Conservation (phyloP, 1,140 invertebrate genomes). For the Holotrichia oblita region DNA sequence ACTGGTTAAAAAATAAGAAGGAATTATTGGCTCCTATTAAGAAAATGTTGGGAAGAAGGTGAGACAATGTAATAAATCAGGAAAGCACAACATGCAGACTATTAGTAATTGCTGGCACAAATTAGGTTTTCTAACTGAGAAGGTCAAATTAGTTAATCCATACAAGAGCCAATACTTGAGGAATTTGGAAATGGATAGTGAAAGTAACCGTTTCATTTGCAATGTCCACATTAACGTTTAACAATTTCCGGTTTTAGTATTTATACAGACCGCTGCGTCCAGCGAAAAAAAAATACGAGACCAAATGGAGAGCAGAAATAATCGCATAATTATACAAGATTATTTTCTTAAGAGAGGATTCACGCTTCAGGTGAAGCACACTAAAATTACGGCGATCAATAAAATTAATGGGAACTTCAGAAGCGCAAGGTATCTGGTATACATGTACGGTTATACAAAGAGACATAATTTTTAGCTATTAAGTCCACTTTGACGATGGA, state of each 20-base stretch:
- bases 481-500: neutral
- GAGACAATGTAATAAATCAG: too few species aligned
- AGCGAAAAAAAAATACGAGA: neutral
- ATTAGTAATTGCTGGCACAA: too few species aligned
- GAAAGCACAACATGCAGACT: too few species aligned
- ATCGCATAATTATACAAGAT: conserved; percentile 11
- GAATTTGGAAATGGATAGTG: too few species aligned
- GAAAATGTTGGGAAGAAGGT: too few species aligned
- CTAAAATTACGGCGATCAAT: conserved; percentile 30
- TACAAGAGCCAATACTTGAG: too few species aligned
- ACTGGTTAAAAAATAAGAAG: too few species aligned
- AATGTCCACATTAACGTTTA: neutral
- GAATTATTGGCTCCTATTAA: too few species aligned
- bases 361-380: conserved; percentile 17
- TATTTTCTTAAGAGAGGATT: conserved; percentile 11
- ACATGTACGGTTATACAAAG: conserved; percentile 10
- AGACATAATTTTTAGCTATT: conserved; percentile 27
- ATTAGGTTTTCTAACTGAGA: too few species aligned
- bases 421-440: neutral
- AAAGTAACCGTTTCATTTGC: neutral
- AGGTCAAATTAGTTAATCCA: too few species aligned
- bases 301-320: neutral
- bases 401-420: conserved; percentile 18
- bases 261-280: neutral
- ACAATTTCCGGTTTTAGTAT: neutral